Evolutionary conservation across 2,888 invertebrate species (phyloP).

Genomic region (Adelphocoris suturalis): DNA sequence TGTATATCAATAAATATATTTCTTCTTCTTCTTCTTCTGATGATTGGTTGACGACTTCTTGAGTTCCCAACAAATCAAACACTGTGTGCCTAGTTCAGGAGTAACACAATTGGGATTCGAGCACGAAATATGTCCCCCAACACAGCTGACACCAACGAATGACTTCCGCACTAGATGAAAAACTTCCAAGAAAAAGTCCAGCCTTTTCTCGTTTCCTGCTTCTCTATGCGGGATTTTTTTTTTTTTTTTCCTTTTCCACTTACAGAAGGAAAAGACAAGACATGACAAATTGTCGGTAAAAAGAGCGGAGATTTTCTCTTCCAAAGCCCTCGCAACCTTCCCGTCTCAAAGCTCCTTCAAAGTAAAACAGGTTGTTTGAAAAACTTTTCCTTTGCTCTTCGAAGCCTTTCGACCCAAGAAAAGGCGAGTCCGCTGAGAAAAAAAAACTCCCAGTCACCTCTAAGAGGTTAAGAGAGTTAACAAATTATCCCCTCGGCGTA

Average conservation of each 20-base stretch:
- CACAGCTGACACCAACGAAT: too few species aligned
- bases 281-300: conserved; percentile 42
- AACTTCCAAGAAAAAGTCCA: background rate
- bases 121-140: too few species aligned
- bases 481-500: conserved; percentile 54
- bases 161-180: background rate
- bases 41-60: too few species aligned
- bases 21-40: too few species aligned
- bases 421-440: background rate
- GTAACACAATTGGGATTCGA: too few species aligned
- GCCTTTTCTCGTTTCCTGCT: background rate
- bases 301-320: conserved; percentile 18
- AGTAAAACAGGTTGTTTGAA: conserved; percentile 46
- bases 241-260: background rate
- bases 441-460: background rate
- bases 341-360: background rate
- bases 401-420: background rate
- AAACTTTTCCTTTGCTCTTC: background rate
- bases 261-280: background rate
- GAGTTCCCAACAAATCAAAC: too few species aligned
- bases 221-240: background rate
- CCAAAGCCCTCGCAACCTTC: background rate
- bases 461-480: conserved; percentile 39
- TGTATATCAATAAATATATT: too few species aligned
- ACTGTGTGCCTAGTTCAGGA: too few species aligned